These are phyloP conservation scores for Okamejei kenojei DNA, from an alignment of 2,797 vertebrate genomes.

Conservation along the genomic window DNA sequence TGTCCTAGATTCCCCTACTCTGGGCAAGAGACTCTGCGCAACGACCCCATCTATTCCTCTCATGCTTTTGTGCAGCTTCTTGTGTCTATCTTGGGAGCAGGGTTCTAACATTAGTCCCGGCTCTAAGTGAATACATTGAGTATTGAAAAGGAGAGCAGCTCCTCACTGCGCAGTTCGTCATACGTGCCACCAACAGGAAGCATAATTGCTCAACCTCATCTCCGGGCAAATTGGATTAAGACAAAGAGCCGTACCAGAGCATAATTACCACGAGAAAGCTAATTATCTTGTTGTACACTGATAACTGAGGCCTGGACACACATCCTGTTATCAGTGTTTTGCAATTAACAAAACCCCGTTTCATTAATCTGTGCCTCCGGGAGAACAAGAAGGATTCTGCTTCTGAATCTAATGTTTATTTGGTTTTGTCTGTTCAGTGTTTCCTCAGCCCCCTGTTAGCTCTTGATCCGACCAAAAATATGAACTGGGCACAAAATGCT, in stretches of 20 bases:
- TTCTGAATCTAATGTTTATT: neutral
- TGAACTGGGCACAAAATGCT: no score
- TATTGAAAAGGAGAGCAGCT: no score
- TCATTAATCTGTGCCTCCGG: constrained; percentile 23
- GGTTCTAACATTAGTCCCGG: no score
- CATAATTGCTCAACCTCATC: neutral
- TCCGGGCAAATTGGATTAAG: constrained; percentile 16
- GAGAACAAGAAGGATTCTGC: neutral
- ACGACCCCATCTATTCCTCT: no score
- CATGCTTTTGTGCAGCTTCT: no score
- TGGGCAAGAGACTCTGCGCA: no score
- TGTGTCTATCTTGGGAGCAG: no score
- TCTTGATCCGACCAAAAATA: no score
- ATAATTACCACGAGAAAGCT: neutral
- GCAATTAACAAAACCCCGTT: constrained; percentile 15
- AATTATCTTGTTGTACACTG: constrained; percentile 32
- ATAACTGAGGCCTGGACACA: neutral
- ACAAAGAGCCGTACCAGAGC: neutral
- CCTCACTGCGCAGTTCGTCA: no score
- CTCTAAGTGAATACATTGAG: no score
- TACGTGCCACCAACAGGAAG: neutral
- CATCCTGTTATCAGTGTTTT: neutral
- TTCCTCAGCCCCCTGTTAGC: no score
- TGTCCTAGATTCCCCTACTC: no score
- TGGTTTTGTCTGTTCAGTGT: neutral